Evolutionary conservation across 37 sponge, comb jelly and placozoan species (phyloP), one percentile per base, ranked within the genome.

Genomic region (Crambe crambe): DNA sequence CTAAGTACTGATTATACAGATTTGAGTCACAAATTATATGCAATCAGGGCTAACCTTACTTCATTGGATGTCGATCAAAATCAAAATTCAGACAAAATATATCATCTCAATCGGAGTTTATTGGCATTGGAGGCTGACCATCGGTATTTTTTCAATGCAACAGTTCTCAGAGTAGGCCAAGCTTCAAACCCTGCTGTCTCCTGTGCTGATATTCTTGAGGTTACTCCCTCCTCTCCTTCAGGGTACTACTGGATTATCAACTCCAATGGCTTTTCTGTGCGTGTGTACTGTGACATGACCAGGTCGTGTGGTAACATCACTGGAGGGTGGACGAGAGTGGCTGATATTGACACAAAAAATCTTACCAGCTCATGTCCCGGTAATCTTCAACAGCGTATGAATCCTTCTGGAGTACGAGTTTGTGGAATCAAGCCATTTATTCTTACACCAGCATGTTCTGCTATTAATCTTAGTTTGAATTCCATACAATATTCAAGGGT

Each of bases 241-340:
- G 76, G 76, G 42, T 4, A 61, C 42, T 76, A 76, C 60, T 60
- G 63, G 63, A 2, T 76, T 8, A 76, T 39, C 25, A 26, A 40
- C 2, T 61, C 76, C 9, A 60, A 60, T 61, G 63, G 63, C 22
- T 43, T 39, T 18, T 22, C 76, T 38, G 44, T 61, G 1, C 61
- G 30, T 4, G 54, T 76, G 63, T 76, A 61, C 3, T 76, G 76
- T 37, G 76, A 76, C 42, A 76, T 76, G 76, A 61, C 61, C 44
- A 61, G 76, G 76, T 43, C 26, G 21, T 76, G 76, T 29, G 29
- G 42, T 34, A 58, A 58, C 10, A 56, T 60, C 22, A n/a, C 61
- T 37, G 63, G 76, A 38, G 62, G 62, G 25, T 76, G 76, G 76
- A 76, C 26, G 63, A 76, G 42, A 42, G 27, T 76, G 42, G 63